These are phyloP conservation scores for Drosophila aldrichi DNA, from an alignment of 2,888 invertebrate species.

Conservation along the genomic window DNA sequence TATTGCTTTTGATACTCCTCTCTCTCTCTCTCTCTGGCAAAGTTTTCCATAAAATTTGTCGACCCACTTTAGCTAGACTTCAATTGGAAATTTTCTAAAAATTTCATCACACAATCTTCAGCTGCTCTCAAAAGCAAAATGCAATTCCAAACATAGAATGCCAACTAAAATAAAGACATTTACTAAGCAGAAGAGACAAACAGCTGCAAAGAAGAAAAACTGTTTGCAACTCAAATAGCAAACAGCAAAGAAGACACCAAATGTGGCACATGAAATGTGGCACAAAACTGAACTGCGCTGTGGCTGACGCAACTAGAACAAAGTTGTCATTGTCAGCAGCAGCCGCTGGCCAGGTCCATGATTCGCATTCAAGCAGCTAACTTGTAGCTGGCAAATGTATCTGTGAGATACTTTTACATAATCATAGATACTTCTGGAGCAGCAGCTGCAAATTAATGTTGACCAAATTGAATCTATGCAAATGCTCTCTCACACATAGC, in stretches of 20 bases:
- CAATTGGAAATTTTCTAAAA: neutral
- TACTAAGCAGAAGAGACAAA: slow-evolving; percentile 5
- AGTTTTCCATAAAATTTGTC: neutral
- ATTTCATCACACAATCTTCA: neutral
- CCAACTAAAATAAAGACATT: slow-evolving; percentile 15
- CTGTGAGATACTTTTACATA: slow-evolving; percentile 15
- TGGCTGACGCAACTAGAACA: slow-evolving; percentile 61
- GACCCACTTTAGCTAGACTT: neutral
- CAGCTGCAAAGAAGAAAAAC: slow-evolving; percentile 8
- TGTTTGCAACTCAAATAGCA: slow-evolving; percentile 32
- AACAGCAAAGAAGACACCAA: slow-evolving; percentile 26
- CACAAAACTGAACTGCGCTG: slow-evolving; percentile 43
- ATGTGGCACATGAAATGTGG: slow-evolving; percentile 54
- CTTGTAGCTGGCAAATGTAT: slow-evolving; percentile 1
- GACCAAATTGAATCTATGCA: slow-evolving; percentile 30
- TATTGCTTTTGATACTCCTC: neutral
- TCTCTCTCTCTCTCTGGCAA: neutral
- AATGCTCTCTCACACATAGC: slow-evolving; percentile 36
- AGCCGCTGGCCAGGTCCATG: slow-evolving; percentile 21
- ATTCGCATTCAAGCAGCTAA: neutral
- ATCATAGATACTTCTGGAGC: slow-evolving; percentile 5
- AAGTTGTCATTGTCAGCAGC: slow-evolving; percentile 48
- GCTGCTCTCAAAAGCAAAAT: neutral
- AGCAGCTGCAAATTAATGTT: slow-evolving; percentile 10
- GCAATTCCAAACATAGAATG: neutral